phyloP scores from a whole-genome alignment of 2,888 invertebrate genomes.

The Lasioglossum vierecki region DNA sequence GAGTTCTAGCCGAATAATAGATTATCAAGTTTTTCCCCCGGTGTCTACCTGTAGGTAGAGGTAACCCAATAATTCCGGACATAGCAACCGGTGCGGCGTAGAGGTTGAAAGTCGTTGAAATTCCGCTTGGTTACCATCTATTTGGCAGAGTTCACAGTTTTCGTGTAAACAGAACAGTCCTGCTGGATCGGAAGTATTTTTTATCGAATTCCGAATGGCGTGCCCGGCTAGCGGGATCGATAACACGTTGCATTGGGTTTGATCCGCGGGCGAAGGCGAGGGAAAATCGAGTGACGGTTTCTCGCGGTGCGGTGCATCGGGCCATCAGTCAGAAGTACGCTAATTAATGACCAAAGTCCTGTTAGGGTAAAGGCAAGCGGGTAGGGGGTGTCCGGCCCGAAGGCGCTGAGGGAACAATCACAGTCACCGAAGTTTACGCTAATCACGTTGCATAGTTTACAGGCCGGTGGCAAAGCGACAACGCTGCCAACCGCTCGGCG shows the following conservation, averaged over 20 bases:
- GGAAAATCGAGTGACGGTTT: neutral
- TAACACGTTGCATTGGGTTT: neutral
- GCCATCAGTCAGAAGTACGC: constrained; percentile 47
- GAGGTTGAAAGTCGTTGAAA: constrained; percentile 8
- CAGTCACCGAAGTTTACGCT: constrained; percentile 70
- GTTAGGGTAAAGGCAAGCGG: constrained; percentile 35
- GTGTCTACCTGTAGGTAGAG: neutral
- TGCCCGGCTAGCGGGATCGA: neutral
- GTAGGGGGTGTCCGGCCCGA: constrained; percentile 38
- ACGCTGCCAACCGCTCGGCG: constrained; percentile 35
- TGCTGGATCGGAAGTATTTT: neutral
- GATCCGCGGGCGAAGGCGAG: neutral
- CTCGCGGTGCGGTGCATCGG: neutral
- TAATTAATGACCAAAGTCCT: constrained; percentile 69
- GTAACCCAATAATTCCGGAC: neutral
- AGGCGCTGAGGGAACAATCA: constrained; percentile 71
- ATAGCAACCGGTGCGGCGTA: no score
- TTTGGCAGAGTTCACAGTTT: constrained; percentile 21
- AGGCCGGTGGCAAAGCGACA: constrained; percentile 54
- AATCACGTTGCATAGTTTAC: constrained; percentile 76
- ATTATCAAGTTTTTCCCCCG: neutral
- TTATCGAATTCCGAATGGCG: constrained; percentile 11
- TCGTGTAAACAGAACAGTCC: constrained; percentile 26
- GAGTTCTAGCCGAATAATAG: neutral
- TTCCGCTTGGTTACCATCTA: constrained; percentile 15